Evolutionary conservation across 2,797 vertebrate genomes (phyloP).

Genomic region (Danio jaintianensis): DNA sequence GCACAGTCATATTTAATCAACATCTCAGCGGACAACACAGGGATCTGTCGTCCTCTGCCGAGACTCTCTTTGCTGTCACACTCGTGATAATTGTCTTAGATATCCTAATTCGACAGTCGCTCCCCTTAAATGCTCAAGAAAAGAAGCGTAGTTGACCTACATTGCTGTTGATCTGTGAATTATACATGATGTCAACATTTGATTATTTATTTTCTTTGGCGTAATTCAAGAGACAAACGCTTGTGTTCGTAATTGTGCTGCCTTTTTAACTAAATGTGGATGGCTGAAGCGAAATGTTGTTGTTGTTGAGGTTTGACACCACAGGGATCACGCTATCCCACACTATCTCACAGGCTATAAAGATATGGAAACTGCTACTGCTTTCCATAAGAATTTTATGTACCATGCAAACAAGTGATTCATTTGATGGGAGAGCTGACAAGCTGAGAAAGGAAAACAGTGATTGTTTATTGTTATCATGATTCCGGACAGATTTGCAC

Average conservation of each 20-base stretch:
- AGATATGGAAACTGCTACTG: background rate
- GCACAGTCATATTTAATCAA: conserved; percentile 78
- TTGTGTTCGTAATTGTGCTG: conserved; percentile 60
- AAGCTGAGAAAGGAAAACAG: conserved; percentile 48
- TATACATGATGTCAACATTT: conserved; percentile 64
- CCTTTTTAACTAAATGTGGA: conserved; percentile 42
- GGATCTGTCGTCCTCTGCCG: conserved; percentile 63
- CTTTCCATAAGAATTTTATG: background rate
- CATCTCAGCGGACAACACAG: conserved; percentile 73
- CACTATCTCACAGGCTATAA: background rate
- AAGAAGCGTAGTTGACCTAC: conserved; percentile 65
- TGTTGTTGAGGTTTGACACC: conserved; percentile 65
- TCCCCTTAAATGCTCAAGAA: conserved; percentile 62
- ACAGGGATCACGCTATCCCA: conserved; percentile 56
- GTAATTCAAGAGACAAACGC: conserved; percentile 54
- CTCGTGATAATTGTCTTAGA: conserved; percentile 71
- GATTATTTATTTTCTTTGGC: conserved; percentile 63
- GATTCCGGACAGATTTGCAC: conserved; percentile 37
- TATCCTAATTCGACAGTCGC: conserved; percentile 63
- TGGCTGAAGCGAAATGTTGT: conserved; percentile 54
- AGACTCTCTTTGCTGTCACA: conserved; percentile 67
- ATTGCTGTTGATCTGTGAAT: conserved; percentile 67
- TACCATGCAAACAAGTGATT: background rate
- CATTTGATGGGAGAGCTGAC: conserved; percentile 59
- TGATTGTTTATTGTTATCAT: conserved; percentile 31